Conservation (phyloP, 2,113 vertebrate genomes). For the Lycocorax pyrrhopterus region DNA sequence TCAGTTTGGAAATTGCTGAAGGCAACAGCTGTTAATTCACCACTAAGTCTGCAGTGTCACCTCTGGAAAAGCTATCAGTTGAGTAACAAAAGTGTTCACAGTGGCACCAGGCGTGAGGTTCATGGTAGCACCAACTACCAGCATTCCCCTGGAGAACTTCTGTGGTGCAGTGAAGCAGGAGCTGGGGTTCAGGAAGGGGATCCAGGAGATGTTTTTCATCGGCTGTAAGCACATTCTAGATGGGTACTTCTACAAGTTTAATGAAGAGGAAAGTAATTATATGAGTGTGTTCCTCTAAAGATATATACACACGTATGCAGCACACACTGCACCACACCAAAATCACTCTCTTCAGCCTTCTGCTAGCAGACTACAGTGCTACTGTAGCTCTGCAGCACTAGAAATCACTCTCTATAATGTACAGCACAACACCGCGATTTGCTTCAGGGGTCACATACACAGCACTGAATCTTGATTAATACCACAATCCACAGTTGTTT, state of each 20-base stretch:
- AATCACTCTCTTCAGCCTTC: neutral
- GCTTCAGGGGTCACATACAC: conserved; percentile 4
- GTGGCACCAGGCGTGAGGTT: neutral
- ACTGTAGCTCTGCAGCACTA: neutral
- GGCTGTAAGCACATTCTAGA: neutral
- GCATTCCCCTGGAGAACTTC: neutral
- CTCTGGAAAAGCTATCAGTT: neutral
- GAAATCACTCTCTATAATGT: neutral
- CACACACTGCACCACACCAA: neutral
- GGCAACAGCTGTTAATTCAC: neutral
- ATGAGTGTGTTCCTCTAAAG: neutral
- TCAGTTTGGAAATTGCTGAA: neutral
- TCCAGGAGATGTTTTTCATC: neutral
- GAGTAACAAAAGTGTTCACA: neutral
- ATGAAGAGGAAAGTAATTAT: neutral
- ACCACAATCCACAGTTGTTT: conserved; percentile 23
- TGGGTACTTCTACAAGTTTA: neutral
- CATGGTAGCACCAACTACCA: neutral
- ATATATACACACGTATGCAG: neutral
- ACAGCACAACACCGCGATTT: neutral
- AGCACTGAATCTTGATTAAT: conserved; percentile 35
- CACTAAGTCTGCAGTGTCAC: neutral
- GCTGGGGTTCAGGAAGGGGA: neutral
- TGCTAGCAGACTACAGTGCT: neutral
- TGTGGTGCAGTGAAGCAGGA: neutral